Conservation (phyloP, 2,113 vertebrate genomes). For the Oryzias celebensis region DNA sequence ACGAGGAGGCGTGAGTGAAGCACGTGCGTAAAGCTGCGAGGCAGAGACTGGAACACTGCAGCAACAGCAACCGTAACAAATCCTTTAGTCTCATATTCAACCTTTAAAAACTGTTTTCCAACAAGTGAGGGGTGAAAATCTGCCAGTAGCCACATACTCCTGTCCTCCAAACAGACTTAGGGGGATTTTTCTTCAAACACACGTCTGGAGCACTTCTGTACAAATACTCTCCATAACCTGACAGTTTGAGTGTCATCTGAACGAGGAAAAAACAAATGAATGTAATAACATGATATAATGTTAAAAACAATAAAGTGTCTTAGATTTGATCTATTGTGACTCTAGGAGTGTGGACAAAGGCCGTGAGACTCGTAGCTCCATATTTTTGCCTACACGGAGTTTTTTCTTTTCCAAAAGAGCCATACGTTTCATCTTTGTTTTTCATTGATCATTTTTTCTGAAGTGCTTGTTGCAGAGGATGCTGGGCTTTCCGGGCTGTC, state of each 20-base stretch:
- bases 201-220: constrained; percentile 39
- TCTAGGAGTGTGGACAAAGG: constrained; percentile 62
- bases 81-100: constrained; percentile 45
- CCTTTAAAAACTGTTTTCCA: constrained; percentile 16
- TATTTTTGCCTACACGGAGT: constrained; percentile 70
- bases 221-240: neutral
- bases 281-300: constrained; percentile 71
- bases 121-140: constrained; percentile 10
- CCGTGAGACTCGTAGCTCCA: constrained; percentile 46
- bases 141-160: neutral
- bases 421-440: constrained; percentile 60
- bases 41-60: constrained; percentile 56
- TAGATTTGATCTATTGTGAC: constrained; percentile 73
- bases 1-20: constrained; percentile 48
- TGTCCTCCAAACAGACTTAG: constrained; percentile 17
- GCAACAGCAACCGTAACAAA: constrained; percentile 44
- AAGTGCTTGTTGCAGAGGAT: neutral
- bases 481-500: neutral
- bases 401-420: constrained; percentile 63
- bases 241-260: neutral
- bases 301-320: constrained; percentile 80
- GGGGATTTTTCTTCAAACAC: constrained; percentile 14
- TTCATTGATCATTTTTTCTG: constrained; percentile 45
- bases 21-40: constrained; percentile 66
- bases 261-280: constrained; percentile 46